Evolutionary conservation across 2,888 invertebrate genomes (phyloP).

Genomic region (Leptopterna dolabrata): DNA sequence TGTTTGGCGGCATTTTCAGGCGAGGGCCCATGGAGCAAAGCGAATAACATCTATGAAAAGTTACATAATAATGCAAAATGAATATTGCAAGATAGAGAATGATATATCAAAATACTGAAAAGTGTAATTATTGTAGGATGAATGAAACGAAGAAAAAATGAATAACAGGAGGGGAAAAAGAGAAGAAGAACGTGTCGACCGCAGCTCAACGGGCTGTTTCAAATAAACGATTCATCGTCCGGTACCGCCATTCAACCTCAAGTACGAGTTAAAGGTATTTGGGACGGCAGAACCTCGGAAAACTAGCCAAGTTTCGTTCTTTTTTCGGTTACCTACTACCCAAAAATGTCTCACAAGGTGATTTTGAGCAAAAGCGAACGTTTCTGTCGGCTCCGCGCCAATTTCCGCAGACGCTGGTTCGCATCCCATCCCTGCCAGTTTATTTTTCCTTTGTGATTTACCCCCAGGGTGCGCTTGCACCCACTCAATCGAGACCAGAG

Average conservation of each 20-base stretch:
- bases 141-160: too few relatives aligned
- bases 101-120: too few relatives aligned
- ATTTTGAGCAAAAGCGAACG: constrained; percentile 3
- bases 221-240: neutral
- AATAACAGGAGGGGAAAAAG: too few relatives aligned
- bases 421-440: neutral
- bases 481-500: too few relatives aligned
- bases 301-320: neutral
- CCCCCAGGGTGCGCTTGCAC: neutral
- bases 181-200: too few relatives aligned
- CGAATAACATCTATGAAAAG: too few relatives aligned
- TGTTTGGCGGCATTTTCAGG: too few relatives aligned
- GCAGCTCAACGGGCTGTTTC: too few relatives aligned
- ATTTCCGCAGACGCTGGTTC: neutral
- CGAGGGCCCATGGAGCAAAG: too few relatives aligned
- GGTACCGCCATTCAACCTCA: neutral
- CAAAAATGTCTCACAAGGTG: neutral
- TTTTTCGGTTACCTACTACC: neutral
- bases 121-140: too few relatives aligned
- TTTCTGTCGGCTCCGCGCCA: constrained; percentile 14
- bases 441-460: neutral
- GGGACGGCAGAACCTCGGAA: neutral
- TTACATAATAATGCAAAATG: too few relatives aligned
- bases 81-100: too few relatives aligned
- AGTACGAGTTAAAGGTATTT: neutral